Evolutionary conservation across 2,797 vertebrate species (phyloP), one percentile per base, ranked within the genome.

Genomic region (Myotis daubentonii): DNA sequence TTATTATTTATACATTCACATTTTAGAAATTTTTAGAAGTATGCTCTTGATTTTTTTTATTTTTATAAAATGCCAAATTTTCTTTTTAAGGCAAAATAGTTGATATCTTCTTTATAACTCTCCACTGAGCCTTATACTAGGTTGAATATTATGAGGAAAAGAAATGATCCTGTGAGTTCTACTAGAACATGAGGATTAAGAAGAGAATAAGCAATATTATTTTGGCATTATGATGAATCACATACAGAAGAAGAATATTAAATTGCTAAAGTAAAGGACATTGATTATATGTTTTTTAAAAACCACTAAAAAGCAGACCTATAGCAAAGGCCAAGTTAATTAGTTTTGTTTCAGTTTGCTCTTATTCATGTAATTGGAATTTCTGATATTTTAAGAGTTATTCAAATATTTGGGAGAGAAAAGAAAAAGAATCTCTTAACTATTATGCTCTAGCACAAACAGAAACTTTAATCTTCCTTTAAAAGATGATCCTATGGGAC

Each of bases 321-420:
- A 49, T 8, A 66, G n/a, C 28, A 79, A 91, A 89, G 75, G 28
- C 10, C 53, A 78, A 70, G 25, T 62, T 91, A 78, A 70, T 68
- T 57, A 60, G 66, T 94, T 94, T 76, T 91, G 36, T 65, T 94
- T 95, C 20, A 74, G 11, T 82, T 87, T 94, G 12, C 25, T 90
- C 16, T 90, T 91, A 76, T 87, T 94, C n/a, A 70, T 49, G 12
- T 78, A 79, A 84, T 49, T 87, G 79, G 38, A 89, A 11, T n/a
- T 78, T 57, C n/a, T 95, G 68, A 87, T 66, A 90, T 38, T 62
- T 93, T 68, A 84, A 95, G 41, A 70, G 28, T 38, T 94, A 36
- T 87, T n/a, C 83, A 93, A 95, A 87, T 82, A 94, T 81, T 89
- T 91, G 62, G 90, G 25, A 84, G 33, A 79, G 28, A n/a, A 81